phyloP scores from a whole-genome alignment of 2,113 vertebrate genomes.

The Brachirus orientalis region DNA sequence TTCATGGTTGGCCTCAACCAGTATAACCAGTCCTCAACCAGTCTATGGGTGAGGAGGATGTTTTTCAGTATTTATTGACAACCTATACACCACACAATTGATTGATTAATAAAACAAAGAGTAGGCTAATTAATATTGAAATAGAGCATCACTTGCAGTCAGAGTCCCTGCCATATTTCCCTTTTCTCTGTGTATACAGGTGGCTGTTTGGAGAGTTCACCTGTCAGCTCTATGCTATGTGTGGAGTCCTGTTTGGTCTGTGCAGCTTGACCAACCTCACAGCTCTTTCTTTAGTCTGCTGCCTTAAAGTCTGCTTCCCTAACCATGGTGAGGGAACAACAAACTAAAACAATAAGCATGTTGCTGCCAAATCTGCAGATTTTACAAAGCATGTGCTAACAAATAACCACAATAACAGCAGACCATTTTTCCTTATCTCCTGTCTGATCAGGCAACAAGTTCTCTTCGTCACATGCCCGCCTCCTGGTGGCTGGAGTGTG shows the following conservation, averaged over 20 bases:
- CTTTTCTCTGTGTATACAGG: constrained; percentile 66
- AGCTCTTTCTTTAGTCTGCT: constrained; percentile 86
- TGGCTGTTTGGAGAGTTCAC: constrained; percentile 84
- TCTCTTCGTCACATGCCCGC: constrained; percentile 80
- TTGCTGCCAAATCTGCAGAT: background rate
- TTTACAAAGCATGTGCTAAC: background rate
- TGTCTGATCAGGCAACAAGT: constrained; percentile 80
- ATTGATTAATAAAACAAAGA: too few species aligned
- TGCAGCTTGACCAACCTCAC: constrained; percentile 88
- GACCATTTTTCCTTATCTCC: constrained; percentile 7
- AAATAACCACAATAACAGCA: background rate
- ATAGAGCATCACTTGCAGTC: too few species aligned
- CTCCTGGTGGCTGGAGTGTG: constrained; percentile 84
- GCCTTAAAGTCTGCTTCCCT: constrained; percentile 89
- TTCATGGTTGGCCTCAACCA: too few species aligned
- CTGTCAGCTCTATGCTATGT: constrained; percentile 87
- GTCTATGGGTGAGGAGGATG: too few species aligned
- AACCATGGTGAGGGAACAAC: constrained; percentile 79
- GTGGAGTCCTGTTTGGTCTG: constrained; percentile 86
- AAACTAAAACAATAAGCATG: background rate
- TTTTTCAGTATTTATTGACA: too few species aligned
- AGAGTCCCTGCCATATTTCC: background rate
- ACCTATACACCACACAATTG: too few species aligned
- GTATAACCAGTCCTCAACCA: too few species aligned
- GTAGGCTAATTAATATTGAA: too few species aligned